phyloP scores from a whole-genome alignment of 2,888 invertebrate species.

The Marronus borbonicus region DNA sequence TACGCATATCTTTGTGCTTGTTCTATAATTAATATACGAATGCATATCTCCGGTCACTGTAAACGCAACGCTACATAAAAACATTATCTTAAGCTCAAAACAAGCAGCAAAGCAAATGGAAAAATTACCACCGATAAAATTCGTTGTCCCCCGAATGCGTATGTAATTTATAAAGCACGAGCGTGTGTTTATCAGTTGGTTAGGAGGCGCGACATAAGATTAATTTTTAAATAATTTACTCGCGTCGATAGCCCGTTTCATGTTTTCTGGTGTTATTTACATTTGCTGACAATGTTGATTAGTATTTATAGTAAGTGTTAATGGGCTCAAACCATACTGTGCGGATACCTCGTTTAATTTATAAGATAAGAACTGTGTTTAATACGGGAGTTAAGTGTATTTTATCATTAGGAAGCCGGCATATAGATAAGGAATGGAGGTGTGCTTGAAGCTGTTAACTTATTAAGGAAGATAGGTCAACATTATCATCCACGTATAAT shows the following conservation, averaged over 20 bases:
- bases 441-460: conserved; percentile 60
- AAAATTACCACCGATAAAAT: conserved; percentile 38
- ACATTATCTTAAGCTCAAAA: not conserved
- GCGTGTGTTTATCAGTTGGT: conserved; percentile 33
- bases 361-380: conserved; percentile 55
- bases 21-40: too few species aligned
- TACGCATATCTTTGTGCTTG: too few species aligned
- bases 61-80: too few species aligned
- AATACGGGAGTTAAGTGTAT: conserved; percentile 64
- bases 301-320: conserved; percentile 58
- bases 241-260: conserved; percentile 32
- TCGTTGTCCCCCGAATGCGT: conserved; percentile 24
- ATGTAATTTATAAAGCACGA: conserved; percentile 30
- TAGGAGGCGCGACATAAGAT: conserved; percentile 46
- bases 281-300: conserved; percentile 57
- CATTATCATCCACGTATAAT: conserved; percentile 47
- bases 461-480: conserved; percentile 56
- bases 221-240: conserved; percentile 51
- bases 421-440: conserved; percentile 54
- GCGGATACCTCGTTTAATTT: conserved; percentile 57
- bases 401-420: conserved; percentile 64
- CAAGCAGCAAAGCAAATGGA: conserved; percentile 26
- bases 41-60: too few species aligned
- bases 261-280: conserved; percentile 49
- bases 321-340: conserved; percentile 56